These are phyloP conservation scores for Deilephila elpenor DNA, from an alignment of 2,888 invertebrate species.

Conservation along the genomic window DNA sequence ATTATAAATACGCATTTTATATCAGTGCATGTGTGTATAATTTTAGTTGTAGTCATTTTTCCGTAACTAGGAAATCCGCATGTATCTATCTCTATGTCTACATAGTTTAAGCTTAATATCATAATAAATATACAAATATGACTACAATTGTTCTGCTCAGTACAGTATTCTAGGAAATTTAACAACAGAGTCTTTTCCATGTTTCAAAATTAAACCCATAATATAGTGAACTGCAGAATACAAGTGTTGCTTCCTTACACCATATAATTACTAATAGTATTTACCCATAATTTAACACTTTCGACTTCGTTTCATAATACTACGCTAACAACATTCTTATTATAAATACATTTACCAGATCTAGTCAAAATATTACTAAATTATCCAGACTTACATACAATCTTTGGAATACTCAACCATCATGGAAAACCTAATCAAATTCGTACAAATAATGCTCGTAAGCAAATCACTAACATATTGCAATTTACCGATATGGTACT, in stretches of 20 bases:
- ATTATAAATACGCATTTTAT: too few relatives aligned
- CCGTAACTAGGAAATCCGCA: too few relatives aligned
- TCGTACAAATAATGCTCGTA: neutral
- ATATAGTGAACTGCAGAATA: neutral
- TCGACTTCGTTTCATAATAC: neutral
- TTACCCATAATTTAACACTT: neutral
- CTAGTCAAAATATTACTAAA: neutral
- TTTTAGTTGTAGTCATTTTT: too few relatives aligned
- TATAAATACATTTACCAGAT: neutral
- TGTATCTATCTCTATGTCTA: neutral
- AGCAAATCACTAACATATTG: neutral
- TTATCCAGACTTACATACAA: neutral
- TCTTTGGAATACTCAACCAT: conserved; percentile 6
- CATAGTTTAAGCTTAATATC: neutral
- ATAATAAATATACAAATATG: neutral
- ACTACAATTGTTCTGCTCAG: neutral
- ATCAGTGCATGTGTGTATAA: too few relatives aligned
- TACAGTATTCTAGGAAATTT: neutral
- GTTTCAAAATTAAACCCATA: neutral
- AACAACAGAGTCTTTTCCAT: neutral
- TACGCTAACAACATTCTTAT: neutral
- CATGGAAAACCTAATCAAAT: neutral
- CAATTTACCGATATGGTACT: neutral
- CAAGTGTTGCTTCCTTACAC: neutral
- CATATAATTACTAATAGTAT: neutral